Base-by-base conservation (phyloP, 2,888 invertebrate genomes). In the Synergus itoensis region DNA sequence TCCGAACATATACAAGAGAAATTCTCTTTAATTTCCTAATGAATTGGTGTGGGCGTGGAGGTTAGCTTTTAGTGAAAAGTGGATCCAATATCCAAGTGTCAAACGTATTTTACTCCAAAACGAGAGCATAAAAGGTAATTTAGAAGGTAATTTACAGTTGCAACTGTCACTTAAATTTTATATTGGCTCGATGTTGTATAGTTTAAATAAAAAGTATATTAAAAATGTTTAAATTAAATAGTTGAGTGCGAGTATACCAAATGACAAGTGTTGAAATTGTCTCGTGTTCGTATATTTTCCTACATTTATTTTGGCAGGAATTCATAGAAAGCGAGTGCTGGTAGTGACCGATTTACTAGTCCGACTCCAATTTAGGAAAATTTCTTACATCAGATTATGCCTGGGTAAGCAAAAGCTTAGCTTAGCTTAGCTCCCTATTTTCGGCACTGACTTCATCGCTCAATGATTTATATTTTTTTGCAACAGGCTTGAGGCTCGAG, bases 361-460 rank as follows among this genome's bases (percentile, higher is more conserved):
- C 82, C 82, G 81, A 83, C 84, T 83, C 81, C 84, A 83, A 80
- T 82, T 83, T 84, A 81, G 83, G 84, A 83, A 78, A 82, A 79
- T 80, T 82, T 81, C 80, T 84, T 79, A 78, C 81, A 60, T 76
- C 83, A 81, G 83, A 83, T 79, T 81, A 84, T 84, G 84, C 84
- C 84, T 83, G 84, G 84, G 84, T 84, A 84, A 83, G 28, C 28
- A 28, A 28, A 28, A 28, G 28, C 28, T 28, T 28, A 28, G 28
- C 28, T 28, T 28, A 28, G 83, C 79, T 79, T 79, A 81, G 81
- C 79, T 78, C 77, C 80, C 83, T 84, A 83, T 84, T 84, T 84
- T 83, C 81, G 82, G 81, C 76, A 78, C 80, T 83, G 83, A 84
- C 77, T 82, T 83, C 83, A 84, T 80, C 73, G 75, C 79, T 80